phyloP scores from a whole-genome alignment of 1,140 invertebrate genomes.

The Trichoplusia ni region DNA sequence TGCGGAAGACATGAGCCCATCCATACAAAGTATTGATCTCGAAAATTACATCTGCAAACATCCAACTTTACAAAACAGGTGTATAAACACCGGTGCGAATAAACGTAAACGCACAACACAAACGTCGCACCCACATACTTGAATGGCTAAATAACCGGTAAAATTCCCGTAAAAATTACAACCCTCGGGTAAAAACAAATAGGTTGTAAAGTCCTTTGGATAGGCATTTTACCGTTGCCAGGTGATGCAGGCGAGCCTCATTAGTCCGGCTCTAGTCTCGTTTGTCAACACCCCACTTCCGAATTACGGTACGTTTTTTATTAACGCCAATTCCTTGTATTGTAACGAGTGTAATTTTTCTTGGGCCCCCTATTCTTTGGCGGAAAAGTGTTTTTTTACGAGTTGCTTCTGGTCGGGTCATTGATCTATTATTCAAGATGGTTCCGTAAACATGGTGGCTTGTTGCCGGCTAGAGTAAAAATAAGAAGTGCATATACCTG shows the following conservation, averaged over 20 bases:
- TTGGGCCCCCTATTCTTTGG: slow-evolving; percentile 45
- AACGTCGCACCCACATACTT: no score
- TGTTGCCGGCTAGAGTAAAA: no score
- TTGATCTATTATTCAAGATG: slow-evolving; percentile 31
- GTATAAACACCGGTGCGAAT: no score
- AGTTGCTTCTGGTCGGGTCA: slow-evolving; percentile 28
- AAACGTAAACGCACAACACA: no score
- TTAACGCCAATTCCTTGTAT: slow-evolving; percentile 69
- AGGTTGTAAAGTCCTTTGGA: slow-evolving; percentile 33
- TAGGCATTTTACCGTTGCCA: slow-evolving; percentile 53
- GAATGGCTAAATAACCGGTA: no score
- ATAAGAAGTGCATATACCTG: no score
- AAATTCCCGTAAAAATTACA: not conserved
- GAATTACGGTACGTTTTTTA: slow-evolving; percentile 69
- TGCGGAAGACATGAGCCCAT: no score
- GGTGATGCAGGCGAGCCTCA: slow-evolving; percentile 64
- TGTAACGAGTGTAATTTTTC: slow-evolving; percentile 70
- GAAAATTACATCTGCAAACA: no score
- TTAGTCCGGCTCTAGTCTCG: slow-evolving; percentile 53
- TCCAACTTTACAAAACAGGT: no score
- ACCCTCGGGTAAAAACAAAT: slow-evolving; percentile 38
- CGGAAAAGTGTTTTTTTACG: slow-evolving; percentile 43
- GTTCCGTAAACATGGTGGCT: not conserved
- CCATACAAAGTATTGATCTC: no score
- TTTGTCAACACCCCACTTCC: slow-evolving; percentile 68